Evolutionary conservation across 2,888 invertebrate genomes (phyloP), one percentile per base, ranked within the genome.

Genomic region (Carterocephalus palaemon): DNA sequence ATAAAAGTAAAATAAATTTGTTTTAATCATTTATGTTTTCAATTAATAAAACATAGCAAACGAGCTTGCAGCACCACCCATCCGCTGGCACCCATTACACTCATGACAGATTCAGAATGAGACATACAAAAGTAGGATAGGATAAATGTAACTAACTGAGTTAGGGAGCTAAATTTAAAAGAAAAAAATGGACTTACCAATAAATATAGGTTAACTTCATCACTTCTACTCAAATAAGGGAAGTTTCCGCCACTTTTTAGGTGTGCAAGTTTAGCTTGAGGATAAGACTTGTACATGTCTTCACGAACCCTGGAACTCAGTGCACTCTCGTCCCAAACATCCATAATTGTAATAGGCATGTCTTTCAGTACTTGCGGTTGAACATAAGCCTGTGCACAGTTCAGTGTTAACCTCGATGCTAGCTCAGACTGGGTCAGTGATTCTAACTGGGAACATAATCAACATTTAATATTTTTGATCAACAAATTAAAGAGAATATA

Each of bases 171-270:
- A n/a, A n/a, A n/a, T n/a, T n/a, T n/a, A n/a, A n/a, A n/a, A n/a
- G n/a, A n/a, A n/a, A n/a, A n/a, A n/a, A n/a, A n/a, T n/a, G n/a
- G n/a, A 24, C 36, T 77, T 69, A 95, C 96, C 89, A 95, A 89
- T 67, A 96, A 89, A 88, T 96, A 94, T 54, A 96, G 86, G 80
- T 96, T 96, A 38, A 96, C 95, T 88, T 97, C 96, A 61, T 93
- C 93, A 70, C 93, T 91, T 62, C 95, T 89, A 71, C 96, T 95
- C 49, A 97, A 85, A 68, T 95, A 96, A 0, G 96, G 96, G 75
- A 96, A 96, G 80, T 96, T 96, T 3, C 96, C 96, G 1, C 96
- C 96, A 52, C 90, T 91, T 71, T 97, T 97, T 33, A 96, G 79
- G 75, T 96, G 95, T 1, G 95, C 96, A 51, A 95, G 72, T 77